Evolutionary conservation across 2,113 vertebrate genomes (phyloP), one percentile per base, ranked within the genome.

Genomic region (Mus spicilegus): DNA sequence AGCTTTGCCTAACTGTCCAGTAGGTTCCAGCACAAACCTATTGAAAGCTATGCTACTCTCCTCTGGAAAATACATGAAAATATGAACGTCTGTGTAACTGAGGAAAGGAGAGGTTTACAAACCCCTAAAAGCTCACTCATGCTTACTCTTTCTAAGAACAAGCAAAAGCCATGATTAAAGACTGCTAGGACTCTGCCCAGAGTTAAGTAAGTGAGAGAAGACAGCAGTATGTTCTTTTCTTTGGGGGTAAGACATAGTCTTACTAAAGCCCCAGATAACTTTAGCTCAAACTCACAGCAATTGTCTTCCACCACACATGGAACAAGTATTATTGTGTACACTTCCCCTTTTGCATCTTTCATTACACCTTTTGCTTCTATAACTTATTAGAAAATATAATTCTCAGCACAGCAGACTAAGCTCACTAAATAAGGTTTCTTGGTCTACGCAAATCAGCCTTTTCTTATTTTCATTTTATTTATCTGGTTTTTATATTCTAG

Each of bases 401-500:
- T 14, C 36, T 88, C 14, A 73, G n/a, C 33, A 91, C 1, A 72
- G 69, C 20, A 63, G 61, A 46, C 0, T 87, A 36, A 86, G 76
- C 36, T 86, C 28, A 19, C 24, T 11, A 95, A 92, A 22, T 63
- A 49, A 85, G 58, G 39, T 86, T 91, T 95, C 67, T 90, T 78
- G 56, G 2, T 77, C 75, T 81, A 72, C 61, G 7, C 70, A 77
- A 78, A 75, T 17, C 73, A 36, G 78, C 30, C 19, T 28, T 51
- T 82, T 39, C 80, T 82, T 58, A 82, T 82, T 82, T 82, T 82
- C 36, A 84, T 84, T 61, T 82, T 82, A 39, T 39, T 39, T 16
- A 85, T 76, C 33, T 94, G 24, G 49, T 85, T 73, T 94, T 75
- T 61, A 95, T n/a, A 81, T 87, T 87, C 61, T 61, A 90, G 28